These are phyloP conservation scores for Scolopax rusticola DNA, from an alignment of 2,797 vertebrate species.

Conservation along the genomic window DNA sequence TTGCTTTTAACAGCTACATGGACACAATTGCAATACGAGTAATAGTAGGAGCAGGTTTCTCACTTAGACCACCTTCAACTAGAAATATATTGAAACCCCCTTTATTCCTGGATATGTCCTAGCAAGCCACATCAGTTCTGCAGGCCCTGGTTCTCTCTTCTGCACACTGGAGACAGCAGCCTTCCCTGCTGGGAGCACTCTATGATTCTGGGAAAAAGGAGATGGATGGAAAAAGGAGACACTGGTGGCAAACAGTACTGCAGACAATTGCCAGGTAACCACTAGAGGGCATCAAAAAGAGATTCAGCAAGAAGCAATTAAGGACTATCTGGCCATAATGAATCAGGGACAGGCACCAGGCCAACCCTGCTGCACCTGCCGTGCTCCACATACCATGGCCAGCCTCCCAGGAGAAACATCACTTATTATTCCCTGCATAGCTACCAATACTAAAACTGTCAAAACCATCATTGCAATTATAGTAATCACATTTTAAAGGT, in stretches of 20 bases:
- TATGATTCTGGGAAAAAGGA: neutral
- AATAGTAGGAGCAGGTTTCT: neutral
- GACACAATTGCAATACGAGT: neutral
- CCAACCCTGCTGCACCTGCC: neutral
- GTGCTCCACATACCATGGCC: neutral
- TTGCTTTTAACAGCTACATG: neutral
- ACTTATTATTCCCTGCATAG: neutral
- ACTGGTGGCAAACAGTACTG: fast-evolving
- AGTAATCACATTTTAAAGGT: neutral
- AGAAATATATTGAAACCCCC: neutral
- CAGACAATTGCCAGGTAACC: neutral
- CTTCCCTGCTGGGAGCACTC: fast-evolving
- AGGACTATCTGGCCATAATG: neutral
- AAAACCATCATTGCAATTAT: fast-evolving
- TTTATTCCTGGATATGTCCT: neutral
- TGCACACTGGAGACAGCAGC: neutral
- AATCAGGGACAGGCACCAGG: neutral
- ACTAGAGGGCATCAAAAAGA: slow-evolving; percentile 13
- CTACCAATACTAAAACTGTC: neutral
- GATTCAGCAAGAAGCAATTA: neutral
- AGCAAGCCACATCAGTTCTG: neutral
- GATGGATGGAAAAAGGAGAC: neutral
- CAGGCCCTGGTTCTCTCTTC: neutral
- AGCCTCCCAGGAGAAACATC: neutral
- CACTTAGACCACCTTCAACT: neutral